Evolutionary conservation across 2,113 vertebrate genomes (phyloP), one percentile per base, ranked within the genome.

Genomic region (Fregetta grallaria): DNA sequence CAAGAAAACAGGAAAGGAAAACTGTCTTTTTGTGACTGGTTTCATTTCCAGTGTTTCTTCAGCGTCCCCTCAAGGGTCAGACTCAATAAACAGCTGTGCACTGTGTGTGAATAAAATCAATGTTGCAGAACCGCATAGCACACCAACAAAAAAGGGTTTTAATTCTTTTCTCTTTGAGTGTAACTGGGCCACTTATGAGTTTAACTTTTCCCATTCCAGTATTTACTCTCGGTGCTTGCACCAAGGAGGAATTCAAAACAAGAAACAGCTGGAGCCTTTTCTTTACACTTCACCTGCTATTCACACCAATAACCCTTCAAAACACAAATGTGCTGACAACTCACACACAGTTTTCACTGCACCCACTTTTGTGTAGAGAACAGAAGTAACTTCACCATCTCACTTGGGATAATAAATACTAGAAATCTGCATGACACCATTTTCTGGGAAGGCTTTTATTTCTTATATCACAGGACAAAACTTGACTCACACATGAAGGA

Each of bases 11-110:
- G 97, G 97, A 91, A 94, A 92, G 84, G 79, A 96, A 94, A 97
- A 92, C 95, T 97, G 95, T 93, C 97, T 96, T 96, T 95, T 95
- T 95, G 75, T 93, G 92, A 96, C 88, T 74, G 72, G 90, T 97
- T 97, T 98, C 88, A 97, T 96, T 97, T 98, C 95, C 94, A 97
- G 81, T 97, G 97, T 94, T 97, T 94, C 97, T 98, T 96, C 38
- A 47, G 88, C 40, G 15, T 97, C 75, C 96, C 96, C 94, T 97
- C 90, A 92, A 94, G 94, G 97, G 96, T 96, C 97, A 96, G 87
- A 98, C 95, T 97, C 96, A 97, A 97, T 97, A 97, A 97, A 97
- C 96, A 98, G 94, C 97, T 98, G 97, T 97, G 96, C 63, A 86
- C 81, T 96, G 86, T 95, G 96, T 97, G 95, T 97, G 94, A 96